Evolutionary conservation across 2,113 vertebrate genomes (phyloP), one percentile per base, ranked within the genome.

Genomic region (Hemibagrus wyckioides): DNA sequence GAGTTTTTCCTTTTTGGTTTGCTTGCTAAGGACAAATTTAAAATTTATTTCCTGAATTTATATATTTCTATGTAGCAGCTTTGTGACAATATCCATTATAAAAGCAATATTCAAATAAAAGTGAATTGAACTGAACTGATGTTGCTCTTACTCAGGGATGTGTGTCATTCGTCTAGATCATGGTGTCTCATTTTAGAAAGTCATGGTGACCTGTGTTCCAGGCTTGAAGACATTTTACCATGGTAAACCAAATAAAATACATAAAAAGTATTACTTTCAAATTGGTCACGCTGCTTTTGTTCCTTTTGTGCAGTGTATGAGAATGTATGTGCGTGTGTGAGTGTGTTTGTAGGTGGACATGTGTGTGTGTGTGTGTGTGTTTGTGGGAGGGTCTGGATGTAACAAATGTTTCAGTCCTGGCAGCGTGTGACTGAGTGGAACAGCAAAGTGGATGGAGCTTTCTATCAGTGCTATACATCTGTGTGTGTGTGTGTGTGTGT

Each of bases 371-470:
- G 50, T 56, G 67, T 71, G 5, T 84, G 65, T 39, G 83, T 57
- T 17, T 28, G 77, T 82, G 56, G 28, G 33, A 50, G 33, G 86
- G 50, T 85, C 73, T 75, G 83, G 67, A 30, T 36, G 56, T 67
- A 75, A 76, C 76, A 81, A 80, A 82, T 84, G 76, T 76, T 84
- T 19, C 28, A 30, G 39, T 65, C 39, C n/a, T 73, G 75, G 48
- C 57, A 86, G 61, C 2, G 23, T 56, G 59, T 65, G 80, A 86
- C 83, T 82, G 76, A 50, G 75, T 73, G 30, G 84, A 61, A 41
- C 39, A 71, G 81, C 63, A 59, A 57, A 88, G 89, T 86, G 83
- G 85, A 90, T 86, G 75, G 75, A 75, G 61, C 71, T 80, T 84
- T 80, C 44, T 52, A 73, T 86, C 87, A 88, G 41, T 14, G 36